Base-by-base conservation (phyloP, 2,888 invertebrate species). In the Andrena marginata region DNA sequence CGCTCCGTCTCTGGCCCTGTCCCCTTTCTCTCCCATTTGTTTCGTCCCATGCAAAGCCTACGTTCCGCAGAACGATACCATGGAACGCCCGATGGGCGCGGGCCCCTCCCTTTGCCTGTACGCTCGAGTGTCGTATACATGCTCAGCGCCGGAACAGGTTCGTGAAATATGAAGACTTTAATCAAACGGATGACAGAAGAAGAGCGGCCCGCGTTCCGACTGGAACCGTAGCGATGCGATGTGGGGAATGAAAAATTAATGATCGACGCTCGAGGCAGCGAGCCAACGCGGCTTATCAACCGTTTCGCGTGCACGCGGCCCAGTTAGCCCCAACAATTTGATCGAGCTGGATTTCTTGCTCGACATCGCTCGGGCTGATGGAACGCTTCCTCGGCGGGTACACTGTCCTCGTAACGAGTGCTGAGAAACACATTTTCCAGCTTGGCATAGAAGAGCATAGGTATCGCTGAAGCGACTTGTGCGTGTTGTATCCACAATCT, bases 81-180 rank as follows among this genome's bases (percentile, higher is more conserved):
- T 16, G 67, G 60, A 67, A 35, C 74, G 64, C 74, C 23, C 56
- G 35, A 80, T 48, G 82, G 63, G 72, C 82, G 76, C 68, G 76
- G 59, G 73, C 67, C 71, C 69, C 74, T 49, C 60, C 75, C 69
- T 77, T 72, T 65, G 71, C 74, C 29, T 67, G 67, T 64, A 62
- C 60, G 67, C 60, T 67, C 75, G 54, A 67, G 67, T 59, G 74
- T 68, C 75, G 70, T 71, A 42, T 64, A 48, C 63, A 73, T 64
- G 72, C 63, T 54, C 75, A 68, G 29, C 54, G 31, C 54, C 60
- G 79, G 79, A 85, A 85, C 84, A 87, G 87, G 77, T 85, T 88
- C 89, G 87, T 89, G 79, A 88, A 89, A 89, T 89, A 89, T 89
- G 88, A 88, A 89, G 89, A 87, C 87, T 89, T 89, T 89, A 87